Evolutionary conservation across 2,113 vertebrate species (phyloP).

Genomic region (Neoarius graeffei): DNA sequence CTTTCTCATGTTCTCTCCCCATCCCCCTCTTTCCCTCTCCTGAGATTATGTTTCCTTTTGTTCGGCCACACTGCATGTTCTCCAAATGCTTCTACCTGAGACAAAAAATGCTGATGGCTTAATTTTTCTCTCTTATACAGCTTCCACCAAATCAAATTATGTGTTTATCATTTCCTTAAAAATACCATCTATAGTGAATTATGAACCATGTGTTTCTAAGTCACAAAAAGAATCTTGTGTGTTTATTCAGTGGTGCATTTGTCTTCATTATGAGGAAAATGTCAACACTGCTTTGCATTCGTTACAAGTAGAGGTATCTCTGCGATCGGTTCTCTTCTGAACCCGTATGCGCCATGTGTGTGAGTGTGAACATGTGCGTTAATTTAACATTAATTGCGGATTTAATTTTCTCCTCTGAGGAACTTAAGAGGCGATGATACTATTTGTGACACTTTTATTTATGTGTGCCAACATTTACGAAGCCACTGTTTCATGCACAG

Average conservation of each 20-base stretch:
- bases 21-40: slow-evolving; percentile 35
- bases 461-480: slow-evolving; percentile 26
- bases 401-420: background rate
- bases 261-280: slow-evolving; percentile 41
- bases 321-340: background rate
- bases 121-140: background rate
- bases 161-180: background rate
- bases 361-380: background rate
- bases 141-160: slow-evolving; percentile 22
- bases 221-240: slow-evolving; percentile 23
- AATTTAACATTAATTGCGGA: background rate
- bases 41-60: slow-evolving; percentile 15
- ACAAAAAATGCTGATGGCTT: slow-evolving; percentile 23
- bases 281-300: slow-evolving; percentile 15
- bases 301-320: background rate
- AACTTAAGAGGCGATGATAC: background rate
- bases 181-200: slow-evolving; percentile 4
- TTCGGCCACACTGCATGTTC: slow-evolving; percentile 15
- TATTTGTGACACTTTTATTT: slow-evolving; percentile 20
- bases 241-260: slow-evolving; percentile 20
- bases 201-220: slow-evolving; percentile 6
- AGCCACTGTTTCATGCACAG: slow-evolving; percentile 6
- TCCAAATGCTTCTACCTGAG: slow-evolving; percentile 12
- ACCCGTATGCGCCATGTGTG: background rate
- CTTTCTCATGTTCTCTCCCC: slow-evolving; percentile 19